Evolutionary conservation across 2,113 vertebrate genomes (phyloP).

Genomic region (Anser cygnoides): DNA sequence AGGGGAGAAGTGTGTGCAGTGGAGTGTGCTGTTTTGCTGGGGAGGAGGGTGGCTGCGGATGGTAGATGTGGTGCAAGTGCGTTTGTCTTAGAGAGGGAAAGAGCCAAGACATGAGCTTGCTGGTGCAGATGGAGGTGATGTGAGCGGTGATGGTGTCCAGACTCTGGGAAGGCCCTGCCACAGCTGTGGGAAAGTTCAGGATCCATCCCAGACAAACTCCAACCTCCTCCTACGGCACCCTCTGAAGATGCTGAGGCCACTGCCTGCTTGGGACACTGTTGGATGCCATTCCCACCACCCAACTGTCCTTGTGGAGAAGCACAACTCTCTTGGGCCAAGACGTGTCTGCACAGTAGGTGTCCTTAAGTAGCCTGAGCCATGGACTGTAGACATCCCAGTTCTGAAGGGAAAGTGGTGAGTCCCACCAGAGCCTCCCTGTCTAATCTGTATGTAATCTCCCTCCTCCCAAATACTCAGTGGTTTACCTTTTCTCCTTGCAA

Average conservation of each 20-base stretch:
- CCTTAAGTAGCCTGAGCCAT: background rate
- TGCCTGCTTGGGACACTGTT: background rate
- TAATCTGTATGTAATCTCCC: background rate
- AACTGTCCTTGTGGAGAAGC: background rate
- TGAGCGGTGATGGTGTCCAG: background rate
- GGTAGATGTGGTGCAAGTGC: background rate
- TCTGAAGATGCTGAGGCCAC: background rate
- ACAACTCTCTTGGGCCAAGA: background rate
- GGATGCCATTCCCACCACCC: background rate
- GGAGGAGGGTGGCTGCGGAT: background rate
- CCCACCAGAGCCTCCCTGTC: background rate
- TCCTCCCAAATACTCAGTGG: background rate
- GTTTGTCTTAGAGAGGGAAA: background rate
- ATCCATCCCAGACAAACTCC: background rate
- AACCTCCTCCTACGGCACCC: background rate
- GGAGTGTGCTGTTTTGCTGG: conserved; percentile 27
- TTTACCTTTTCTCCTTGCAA: background rate
- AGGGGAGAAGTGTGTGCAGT: conserved; percentile 19
- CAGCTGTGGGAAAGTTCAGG: background rate
- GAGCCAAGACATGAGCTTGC: background rate
- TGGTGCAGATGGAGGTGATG: background rate
- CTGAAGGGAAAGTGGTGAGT: background rate
- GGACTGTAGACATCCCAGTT: background rate
- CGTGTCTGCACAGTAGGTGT: background rate
- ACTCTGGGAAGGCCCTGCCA: background rate